These are phyloP conservation scores for Podabrus alpinus DNA, from an alignment of 2,888 invertebrate species.

Conservation along the genomic window DNA sequence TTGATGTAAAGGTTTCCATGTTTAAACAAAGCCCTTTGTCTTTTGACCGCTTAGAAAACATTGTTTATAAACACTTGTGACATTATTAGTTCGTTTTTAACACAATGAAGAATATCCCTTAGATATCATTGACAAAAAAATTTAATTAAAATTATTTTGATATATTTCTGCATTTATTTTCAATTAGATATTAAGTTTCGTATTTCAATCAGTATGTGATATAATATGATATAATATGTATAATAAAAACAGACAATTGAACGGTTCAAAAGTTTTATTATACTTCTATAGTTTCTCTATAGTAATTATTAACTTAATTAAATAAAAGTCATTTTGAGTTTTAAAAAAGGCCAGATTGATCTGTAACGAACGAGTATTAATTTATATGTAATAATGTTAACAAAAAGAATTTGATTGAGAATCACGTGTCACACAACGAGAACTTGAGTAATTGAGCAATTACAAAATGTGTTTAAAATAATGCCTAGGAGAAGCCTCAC, in stretches of 20 bases:
- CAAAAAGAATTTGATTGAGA: constrained; percentile 12
- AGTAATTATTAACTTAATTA: neutral
- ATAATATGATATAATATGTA: neutral
- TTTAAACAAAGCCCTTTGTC: neutral
- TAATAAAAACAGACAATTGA: neutral
- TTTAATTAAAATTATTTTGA: neutral
- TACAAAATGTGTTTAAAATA: constrained; percentile 18
- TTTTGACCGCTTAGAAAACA: neutral
- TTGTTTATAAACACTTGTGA: neutral
- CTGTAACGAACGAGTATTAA: neutral
- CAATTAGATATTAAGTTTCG: neutral
- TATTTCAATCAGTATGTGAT: neutral
- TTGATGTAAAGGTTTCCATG: neutral
- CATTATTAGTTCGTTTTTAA: neutral
- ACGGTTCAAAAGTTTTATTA: neutral
- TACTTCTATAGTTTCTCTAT: neutral
- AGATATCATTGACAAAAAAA: neutral
- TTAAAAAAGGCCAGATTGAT: no score
- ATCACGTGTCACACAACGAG: constrained; percentile 17
- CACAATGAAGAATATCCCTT: neutral
- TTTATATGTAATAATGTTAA: neutral
- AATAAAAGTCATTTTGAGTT: neutral
- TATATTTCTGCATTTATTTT: neutral
- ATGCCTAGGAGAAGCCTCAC: constrained; percentile 3
- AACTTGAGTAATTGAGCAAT: constrained; percentile 8